A percentile compares a stretch with the other conserved stretches of the same genome.
phyloP scores from a whole-genome alignment of 2,113 vertebrate species.

The Hiodon tergisus region DNA sequence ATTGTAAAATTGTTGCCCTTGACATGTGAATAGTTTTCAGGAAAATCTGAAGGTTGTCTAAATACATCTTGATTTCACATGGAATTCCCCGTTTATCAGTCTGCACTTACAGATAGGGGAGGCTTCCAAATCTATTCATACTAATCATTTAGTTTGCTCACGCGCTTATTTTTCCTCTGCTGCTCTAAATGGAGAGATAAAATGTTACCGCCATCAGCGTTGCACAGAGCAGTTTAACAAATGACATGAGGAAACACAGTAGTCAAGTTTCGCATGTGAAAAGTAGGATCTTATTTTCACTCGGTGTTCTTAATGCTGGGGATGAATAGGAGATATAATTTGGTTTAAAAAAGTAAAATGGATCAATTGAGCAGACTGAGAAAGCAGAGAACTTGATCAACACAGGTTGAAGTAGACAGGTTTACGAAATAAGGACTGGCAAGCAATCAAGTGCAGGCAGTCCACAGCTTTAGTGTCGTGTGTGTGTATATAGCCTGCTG shows the following conservation, averaged over 20 bases:
- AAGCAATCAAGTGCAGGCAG: background rate
- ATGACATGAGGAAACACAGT: no score
- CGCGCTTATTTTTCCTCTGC: no score
- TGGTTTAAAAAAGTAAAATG: background rate
- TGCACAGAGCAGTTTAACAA: no score
- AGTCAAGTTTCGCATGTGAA: no score
- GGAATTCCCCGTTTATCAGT: background rate
- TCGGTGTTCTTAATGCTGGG: no score
- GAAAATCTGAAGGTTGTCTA: background rate
- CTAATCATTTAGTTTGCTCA: no score
- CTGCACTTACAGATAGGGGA: no score
- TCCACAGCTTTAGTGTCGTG: background rate
- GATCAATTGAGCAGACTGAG: background rate
- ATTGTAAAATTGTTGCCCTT: background rate
- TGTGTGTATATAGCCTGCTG: slow-evolving; percentile 4
- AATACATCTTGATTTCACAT: background rate
- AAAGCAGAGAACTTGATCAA: background rate
- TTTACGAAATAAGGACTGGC: background rate
- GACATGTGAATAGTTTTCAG: background rate
- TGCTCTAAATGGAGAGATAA: no score
- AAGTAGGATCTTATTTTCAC: no score
- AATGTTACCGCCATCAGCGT: no score
- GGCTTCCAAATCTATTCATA: no score
- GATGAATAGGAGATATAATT: no score
- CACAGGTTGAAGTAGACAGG: background rate